These are phyloP conservation scores for Octodon degus DNA, from an alignment of 2,113 vertebrate genomes.

Conservation along the genomic window DNA sequence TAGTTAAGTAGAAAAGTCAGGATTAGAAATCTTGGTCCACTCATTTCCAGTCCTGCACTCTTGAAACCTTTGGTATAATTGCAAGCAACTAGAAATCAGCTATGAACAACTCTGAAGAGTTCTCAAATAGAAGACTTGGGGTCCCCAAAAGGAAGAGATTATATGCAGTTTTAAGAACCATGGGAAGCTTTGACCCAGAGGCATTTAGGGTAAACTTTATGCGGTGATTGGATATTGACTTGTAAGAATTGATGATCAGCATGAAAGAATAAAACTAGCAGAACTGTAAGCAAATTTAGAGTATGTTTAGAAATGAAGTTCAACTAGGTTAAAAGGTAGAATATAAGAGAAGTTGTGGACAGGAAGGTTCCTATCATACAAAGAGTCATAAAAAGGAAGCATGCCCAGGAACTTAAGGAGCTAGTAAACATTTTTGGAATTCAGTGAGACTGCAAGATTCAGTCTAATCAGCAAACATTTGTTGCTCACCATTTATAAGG, in stretches of 20 bases:
- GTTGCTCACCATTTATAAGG: background rate
- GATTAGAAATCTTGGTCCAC: background rate
- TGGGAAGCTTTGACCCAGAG: background rate
- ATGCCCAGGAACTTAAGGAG: background rate
- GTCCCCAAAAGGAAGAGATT: background rate
- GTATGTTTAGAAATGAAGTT: conserved; percentile 39
- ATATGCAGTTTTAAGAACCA: background rate
- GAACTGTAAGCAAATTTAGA: background rate
- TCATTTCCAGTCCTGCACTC: background rate
- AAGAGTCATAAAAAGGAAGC: background rate
- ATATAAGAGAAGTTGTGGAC: background rate
- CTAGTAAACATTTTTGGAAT: background rate
- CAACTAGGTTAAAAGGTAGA: background rate
- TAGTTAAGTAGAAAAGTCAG: background rate
- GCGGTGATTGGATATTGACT: background rate
- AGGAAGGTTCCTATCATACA: background rate
- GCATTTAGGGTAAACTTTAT: background rate
- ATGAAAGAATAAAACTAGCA: background rate
- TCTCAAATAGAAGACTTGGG: background rate
- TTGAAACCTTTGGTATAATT: background rate
- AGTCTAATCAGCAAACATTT: conserved; percentile 1
- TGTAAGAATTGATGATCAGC: background rate
- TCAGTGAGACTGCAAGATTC: conserved; percentile 9
- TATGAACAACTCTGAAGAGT: background rate
- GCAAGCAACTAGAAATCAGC: conserved; percentile 18